A percentile compares a stretch with the other conserved stretches of the same genome.
Evolutionary conservation across 2,113 vertebrate species (phyloP).

Genomic region (Lynx canadensis): DNA sequence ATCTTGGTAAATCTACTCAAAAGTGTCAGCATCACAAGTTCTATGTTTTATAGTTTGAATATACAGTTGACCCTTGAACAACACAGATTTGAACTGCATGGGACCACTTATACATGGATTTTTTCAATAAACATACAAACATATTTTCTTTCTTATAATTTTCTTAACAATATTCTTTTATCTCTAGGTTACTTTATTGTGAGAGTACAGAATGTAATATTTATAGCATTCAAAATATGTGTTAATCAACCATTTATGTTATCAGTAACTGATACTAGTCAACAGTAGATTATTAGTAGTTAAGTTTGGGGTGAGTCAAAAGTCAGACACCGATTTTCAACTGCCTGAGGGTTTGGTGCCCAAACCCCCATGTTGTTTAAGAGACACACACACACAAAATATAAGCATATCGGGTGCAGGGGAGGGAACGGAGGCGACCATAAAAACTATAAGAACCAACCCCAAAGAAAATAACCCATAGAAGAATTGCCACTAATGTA

Average conservation of each 20-base stretch:
- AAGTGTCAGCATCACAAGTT: neutral
- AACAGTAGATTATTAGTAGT: neutral
- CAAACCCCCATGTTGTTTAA: neutral
- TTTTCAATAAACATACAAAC: neutral
- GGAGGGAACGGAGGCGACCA: no score
- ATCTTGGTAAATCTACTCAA: neutral
- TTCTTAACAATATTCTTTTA: neutral
- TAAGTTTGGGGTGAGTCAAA: neutral
- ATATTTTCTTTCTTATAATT: neutral
- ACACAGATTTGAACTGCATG: neutral
- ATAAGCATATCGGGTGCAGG: neutral
- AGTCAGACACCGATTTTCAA: neutral
- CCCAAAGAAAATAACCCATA: neutral
- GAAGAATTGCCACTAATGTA: neutral
- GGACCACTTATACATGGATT: neutral
- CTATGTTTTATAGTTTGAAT: neutral
- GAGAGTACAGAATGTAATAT: neutral
- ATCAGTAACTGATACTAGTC: neutral
- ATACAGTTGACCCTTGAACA: neutral
- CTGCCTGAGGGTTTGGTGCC: neutral
- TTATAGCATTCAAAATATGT: neutral
- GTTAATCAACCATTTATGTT: neutral
- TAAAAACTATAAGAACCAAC: neutral
- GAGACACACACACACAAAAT: neutral
- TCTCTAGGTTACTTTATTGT: neutral